phyloP scores from a whole-genome alignment of 92 coral and sea anemone species.

The Diadumene lineata region DNA sequence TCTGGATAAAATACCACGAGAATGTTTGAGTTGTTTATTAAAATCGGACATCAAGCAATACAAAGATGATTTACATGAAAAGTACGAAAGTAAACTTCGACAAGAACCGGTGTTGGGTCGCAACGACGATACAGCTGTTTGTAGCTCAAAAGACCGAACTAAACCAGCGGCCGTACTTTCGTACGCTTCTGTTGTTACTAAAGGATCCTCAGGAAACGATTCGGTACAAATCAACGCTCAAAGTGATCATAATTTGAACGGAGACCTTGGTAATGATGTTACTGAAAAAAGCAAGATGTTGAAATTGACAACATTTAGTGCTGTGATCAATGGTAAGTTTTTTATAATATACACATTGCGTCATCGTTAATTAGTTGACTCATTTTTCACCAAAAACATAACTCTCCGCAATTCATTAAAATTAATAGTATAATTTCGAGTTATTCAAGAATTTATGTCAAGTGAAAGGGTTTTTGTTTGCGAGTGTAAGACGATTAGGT shows the following conservation, averaged over 20 bases:
- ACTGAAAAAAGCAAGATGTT: constrained; percentile 8
- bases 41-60: constrained; percentile 78
- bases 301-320: constrained; percentile 43
- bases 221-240: constrained; percentile 25
- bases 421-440: not conserved
- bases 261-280: not conserved
- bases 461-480: not conserved
- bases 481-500: too few relatives aligned
- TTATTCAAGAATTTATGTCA: not conserved
- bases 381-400: not conserved
- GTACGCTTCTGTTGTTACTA: constrained; percentile 83
- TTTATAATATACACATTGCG: too few relatives aligned
- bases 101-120: constrained; percentile 85
- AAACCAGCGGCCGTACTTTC: constrained; percentile 38
- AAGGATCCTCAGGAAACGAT: constrained; percentile 51
- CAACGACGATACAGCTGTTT: constrained; percentile 64
- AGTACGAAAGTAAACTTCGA: constrained; percentile 76
- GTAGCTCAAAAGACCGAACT: constrained; percentile 2
- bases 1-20: constrained; percentile 58
- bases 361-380: not conserved
- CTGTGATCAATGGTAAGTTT: constrained; percentile 29
- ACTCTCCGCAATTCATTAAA: not conserved
- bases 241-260: constrained; percentile 15
- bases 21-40: constrained; percentile 85
- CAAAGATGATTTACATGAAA: constrained; percentile 72